phyloP scores from a whole-genome alignment of 2,888 invertebrate species.

The Malachius bipustulatus region DNA sequence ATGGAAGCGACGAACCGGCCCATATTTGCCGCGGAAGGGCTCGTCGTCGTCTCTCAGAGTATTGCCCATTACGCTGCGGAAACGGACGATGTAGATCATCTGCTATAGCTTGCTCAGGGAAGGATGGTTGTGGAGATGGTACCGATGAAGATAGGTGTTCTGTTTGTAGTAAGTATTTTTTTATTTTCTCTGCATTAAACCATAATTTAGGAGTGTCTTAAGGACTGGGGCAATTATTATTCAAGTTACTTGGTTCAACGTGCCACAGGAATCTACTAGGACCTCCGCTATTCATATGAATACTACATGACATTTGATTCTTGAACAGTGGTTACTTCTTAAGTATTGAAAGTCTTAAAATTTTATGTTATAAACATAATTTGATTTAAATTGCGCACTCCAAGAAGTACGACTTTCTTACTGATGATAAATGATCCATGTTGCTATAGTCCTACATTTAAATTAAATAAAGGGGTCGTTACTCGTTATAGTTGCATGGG shows the following conservation, averaged over 20 bases:
- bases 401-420: too few relatives aligned
- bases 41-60: constrained; percentile 40
- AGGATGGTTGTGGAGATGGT: constrained; percentile 85
- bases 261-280: too few relatives aligned
- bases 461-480: too few relatives aligned
- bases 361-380: too few relatives aligned
- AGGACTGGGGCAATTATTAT: constrained; percentile 1
- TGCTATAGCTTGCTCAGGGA: constrained; percentile 79
- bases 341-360: too few relatives aligned
- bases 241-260: constrained; percentile 1
- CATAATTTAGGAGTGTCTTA: constrained; percentile 3
- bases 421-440: too few relatives aligned
- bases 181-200: too few relatives aligned
- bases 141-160: constrained; percentile 76
- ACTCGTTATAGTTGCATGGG: too few relatives aligned
- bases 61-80: constrained; percentile 73
- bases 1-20: constrained; percentile 83
- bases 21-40: constrained; percentile 56
- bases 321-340: background rate
- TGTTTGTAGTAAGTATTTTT: constrained; percentile 67
- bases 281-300: constrained; percentile 3
- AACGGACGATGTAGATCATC: constrained; percentile 82
- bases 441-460: too few relatives aligned
- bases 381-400: too few relatives aligned
- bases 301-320: background rate